A percentile compares a stretch with the other conserved stretches of the same genome.
Conservation (phyloP, 1,140 invertebrate species). For the Pseudomyrmex cubaensis region DNA sequence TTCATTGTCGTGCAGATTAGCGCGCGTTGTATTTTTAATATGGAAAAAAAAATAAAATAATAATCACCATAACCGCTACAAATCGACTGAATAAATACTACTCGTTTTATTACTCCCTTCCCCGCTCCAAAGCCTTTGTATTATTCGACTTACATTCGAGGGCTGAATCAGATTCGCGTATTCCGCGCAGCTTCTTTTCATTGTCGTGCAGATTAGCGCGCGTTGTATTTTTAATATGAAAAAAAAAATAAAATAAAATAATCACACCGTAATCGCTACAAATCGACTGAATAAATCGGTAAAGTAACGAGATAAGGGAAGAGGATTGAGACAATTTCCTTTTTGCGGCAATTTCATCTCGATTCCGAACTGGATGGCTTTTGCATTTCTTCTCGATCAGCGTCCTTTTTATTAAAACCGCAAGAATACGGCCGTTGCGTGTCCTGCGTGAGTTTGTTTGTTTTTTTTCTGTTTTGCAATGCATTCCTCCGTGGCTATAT, state of each 20-base stretch:
- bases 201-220: neutral
- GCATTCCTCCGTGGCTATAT: constrained; percentile 24
- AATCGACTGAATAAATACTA: neutral
- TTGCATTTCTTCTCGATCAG: neutral
- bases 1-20: neutral
- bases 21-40: neutral
- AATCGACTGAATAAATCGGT: too few species aligned
- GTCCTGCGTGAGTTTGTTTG: neutral
- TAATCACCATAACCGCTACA: too few species aligned
- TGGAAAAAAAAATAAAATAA: too few species aligned
- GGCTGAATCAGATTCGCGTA: neutral
- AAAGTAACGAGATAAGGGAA: too few species aligned
- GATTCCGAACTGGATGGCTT: neutral
- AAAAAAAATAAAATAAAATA: too few species aligned
- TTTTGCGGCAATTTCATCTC: neutral
- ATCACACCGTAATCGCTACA: too few species aligned
- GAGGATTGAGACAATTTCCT: neutral
- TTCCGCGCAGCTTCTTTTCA: neutral
- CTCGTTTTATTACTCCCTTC: constrained; percentile 8
- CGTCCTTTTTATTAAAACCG: constrained; percentile 6
- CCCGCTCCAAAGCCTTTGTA: neutral
- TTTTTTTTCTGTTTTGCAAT: constrained; percentile 11
- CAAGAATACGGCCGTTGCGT: neutral
- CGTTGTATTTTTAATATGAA: neutral
- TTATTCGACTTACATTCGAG: neutral